These are phyloP conservation scores for Podotricha telesiphe DNA, from an alignment of 2,888 invertebrate genomes.

Conservation along the genomic window DNA sequence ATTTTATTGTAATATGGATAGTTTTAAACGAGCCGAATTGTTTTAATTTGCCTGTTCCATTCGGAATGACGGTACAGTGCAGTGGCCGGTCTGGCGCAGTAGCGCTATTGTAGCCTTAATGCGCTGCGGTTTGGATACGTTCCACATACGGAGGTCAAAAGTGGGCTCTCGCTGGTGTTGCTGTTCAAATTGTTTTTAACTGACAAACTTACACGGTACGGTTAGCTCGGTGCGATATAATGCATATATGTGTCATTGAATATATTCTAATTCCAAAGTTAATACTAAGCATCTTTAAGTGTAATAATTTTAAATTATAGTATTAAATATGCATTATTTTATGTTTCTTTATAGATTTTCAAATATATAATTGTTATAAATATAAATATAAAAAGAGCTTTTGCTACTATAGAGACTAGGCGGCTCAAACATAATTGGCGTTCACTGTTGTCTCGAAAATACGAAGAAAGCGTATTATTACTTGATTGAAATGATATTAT, in stretches of 20 bases:
- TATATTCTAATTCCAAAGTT: neutral
- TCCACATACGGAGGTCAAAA: constrained; percentile 72
- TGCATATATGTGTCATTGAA: neutral
- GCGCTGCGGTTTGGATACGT: constrained; percentile 72
- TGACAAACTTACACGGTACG: constrained; percentile 62
- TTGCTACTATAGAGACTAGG: too few species aligned
- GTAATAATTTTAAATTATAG: neutral
- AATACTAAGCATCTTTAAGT: too few species aligned
- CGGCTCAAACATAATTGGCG: too few species aligned
- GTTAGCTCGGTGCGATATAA: constrained; percentile 49
- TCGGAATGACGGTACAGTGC: constrained; percentile 51
- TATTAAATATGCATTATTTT: neutral
- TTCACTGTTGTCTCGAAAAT: too few species aligned
- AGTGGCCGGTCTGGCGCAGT: constrained; percentile 56
- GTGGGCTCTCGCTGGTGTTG: constrained; percentile 59
- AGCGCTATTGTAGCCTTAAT: constrained; percentile 71
- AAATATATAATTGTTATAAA: too few species aligned
- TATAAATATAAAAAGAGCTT: too few species aligned
- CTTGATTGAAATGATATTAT: too few species aligned
- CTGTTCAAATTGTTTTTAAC: constrained; percentile 73
- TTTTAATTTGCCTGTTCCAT: constrained; percentile 56
- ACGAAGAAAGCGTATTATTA: too few species aligned
- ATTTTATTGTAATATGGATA: constrained; percentile 27
- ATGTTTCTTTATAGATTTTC: too few species aligned
- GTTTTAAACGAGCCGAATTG: constrained; percentile 20